Conservation (phyloP, 2,797 vertebrate genomes). For the Sebastes jordani region DNA sequence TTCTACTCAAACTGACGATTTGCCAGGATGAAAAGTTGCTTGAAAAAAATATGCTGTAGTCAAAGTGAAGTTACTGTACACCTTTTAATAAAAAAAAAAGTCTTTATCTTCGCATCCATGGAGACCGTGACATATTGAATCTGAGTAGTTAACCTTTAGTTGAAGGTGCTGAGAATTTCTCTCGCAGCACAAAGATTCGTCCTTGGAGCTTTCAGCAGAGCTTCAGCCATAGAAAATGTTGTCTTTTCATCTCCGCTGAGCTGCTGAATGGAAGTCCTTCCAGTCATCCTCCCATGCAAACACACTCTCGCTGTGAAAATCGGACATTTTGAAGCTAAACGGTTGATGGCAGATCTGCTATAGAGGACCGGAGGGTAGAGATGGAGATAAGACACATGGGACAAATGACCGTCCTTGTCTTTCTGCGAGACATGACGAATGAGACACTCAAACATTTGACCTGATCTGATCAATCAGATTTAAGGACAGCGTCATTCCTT, state of each 20-base stretch:
- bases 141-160: conserved; percentile 58
- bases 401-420: conserved; percentile 21
- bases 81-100: neutral
- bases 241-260: conserved; percentile 36
- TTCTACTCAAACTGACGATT: neutral
- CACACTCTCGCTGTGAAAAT: neutral
- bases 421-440: conserved; percentile 14
- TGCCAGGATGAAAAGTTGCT: neutral
- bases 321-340: conserved; percentile 16
- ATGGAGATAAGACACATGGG: neutral
- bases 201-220: conserved; percentile 59
- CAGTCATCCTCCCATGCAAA: conserved; percentile 2
- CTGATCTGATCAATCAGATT: conserved; percentile 34
- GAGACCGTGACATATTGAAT: conserved; percentile 54
- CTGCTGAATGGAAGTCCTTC: conserved; percentile 41
- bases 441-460: conserved; percentile 37
- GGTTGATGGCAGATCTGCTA: neutral
- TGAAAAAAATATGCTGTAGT: conserved; percentile 2
- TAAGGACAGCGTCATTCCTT: conserved; percentile 7
- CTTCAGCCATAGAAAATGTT: conserved; percentile 41
- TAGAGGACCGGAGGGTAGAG: neutral
- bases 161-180: conserved; percentile 43
- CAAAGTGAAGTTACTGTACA: conserved; percentile 6
- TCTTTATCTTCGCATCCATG: conserved; percentile 53
- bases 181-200: conserved; percentile 28